Evolutionary conservation across 1,140 invertebrate genomes (phyloP).

Genomic region (Rhopalosiphum maidis): DNA sequence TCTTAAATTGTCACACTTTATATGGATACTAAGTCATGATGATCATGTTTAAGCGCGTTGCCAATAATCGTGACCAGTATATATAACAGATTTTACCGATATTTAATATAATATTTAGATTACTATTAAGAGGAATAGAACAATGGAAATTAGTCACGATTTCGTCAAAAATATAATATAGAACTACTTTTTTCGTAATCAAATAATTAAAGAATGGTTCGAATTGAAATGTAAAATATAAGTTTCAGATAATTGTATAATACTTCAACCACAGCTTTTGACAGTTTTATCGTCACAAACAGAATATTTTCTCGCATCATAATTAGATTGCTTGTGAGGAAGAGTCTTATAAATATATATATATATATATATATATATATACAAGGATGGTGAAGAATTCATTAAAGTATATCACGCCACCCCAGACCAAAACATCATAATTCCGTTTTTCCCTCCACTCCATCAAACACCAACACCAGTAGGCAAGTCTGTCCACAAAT

Average conservation of each 20-base stretch:
- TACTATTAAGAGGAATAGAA: neutral
- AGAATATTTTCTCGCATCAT: neutral
- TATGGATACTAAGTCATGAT: neutral
- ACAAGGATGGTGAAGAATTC: slow-evolving; percentile 10
- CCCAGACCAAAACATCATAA: slow-evolving; percentile 35
- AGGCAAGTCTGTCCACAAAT: slow-evolving; percentile 20
- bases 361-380: neutral
- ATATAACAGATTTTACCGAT: neutral
- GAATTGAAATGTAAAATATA: slow-evolving; percentile 22
- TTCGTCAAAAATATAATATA: neutral
- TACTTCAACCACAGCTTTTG: slow-evolving; percentile 20
- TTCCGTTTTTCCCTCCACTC: neutral
- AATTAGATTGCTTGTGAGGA: neutral
- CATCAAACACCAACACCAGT: neutral
- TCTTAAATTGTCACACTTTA: neutral
- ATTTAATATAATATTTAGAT: slow-evolving; percentile 17
- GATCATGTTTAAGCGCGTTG: neutral
- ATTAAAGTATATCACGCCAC: slow-evolving; percentile 23
- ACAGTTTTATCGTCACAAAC: slow-evolving; percentile 35
- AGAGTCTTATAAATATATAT: neutral
- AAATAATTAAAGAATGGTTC: neutral
- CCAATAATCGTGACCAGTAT: neutral
- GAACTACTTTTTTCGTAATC: neutral
- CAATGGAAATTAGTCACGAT: neutral
- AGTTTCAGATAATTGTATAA: neutral